Percentiles rank a stretch among this genome's conserved stretches.
Evolutionary conservation across 2,113 vertebrate species (phyloP).

Genomic region (Seriola quinqueradiata): DNA sequence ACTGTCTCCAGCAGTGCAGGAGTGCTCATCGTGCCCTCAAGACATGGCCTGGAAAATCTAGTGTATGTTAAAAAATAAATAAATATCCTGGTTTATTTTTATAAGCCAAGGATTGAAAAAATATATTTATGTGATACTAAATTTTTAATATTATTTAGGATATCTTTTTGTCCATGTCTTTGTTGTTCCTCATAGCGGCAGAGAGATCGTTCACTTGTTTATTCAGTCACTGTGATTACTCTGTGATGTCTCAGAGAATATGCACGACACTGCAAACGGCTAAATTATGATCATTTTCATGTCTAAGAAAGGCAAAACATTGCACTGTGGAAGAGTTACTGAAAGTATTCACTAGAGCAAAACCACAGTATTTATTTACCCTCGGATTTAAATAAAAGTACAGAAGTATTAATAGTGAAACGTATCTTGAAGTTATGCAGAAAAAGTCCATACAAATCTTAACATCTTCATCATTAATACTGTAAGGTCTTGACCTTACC

Average conservation of each 20-base stretch:
- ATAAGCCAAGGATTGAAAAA: neutral
- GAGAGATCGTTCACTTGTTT: too few relatives aligned
- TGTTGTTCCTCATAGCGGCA: neutral
- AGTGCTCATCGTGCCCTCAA: constrained; percentile 63
- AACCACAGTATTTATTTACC: too few relatives aligned
- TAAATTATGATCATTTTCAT: neutral
- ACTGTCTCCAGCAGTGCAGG: constrained; percentile 72
- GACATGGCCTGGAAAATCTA: constrained; percentile 38
- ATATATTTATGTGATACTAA: too few relatives aligned
- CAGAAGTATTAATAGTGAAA: neutral
- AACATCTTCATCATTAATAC: too few relatives aligned
- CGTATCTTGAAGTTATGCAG: neutral
- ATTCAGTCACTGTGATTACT: too few relatives aligned
- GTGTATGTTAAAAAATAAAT: neutral
- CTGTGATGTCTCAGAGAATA: neutral
- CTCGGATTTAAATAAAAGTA: neutral
- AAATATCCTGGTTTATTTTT: neutral
- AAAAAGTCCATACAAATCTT: too few relatives aligned
- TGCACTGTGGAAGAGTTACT: neutral
- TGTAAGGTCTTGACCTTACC: too few relatives aligned
- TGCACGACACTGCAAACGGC: neutral
- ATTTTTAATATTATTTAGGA: too few relatives aligned
- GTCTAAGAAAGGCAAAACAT: neutral
- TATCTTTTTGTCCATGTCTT: neutral
- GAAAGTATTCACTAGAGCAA: too few relatives aligned